A percentile compares a stretch with the other conserved stretches of the same genome.
phyloP scores from a whole-genome alignment of 1,140 invertebrate genomes.

The Drosophila quadrilineata region DNA sequence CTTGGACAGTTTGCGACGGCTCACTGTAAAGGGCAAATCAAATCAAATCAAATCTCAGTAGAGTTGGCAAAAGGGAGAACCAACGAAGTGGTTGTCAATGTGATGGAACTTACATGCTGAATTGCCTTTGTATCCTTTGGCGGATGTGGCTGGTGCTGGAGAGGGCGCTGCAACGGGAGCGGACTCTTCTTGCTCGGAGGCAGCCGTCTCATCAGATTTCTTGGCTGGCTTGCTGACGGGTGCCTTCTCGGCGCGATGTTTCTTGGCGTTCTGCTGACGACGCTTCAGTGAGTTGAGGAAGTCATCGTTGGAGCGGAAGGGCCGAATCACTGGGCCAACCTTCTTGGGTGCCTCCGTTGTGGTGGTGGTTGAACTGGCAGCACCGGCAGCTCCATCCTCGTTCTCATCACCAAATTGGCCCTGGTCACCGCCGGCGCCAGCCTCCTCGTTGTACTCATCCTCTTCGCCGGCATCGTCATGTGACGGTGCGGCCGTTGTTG shows the following conservation, averaged over 20 bases:
- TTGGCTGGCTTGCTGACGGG: conserved; percentile 69
- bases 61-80: neutral
- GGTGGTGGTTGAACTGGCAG: conserved; percentile 84
- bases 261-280: conserved; percentile 82
- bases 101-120: conserved; percentile 60
- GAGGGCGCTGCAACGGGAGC: conserved; percentile 50
- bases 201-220: conserved; percentile 32
- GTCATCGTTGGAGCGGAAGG: conserved; percentile 88
- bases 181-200: conserved; percentile 57
- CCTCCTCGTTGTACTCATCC: conserved; percentile 80
- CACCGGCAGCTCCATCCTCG: conserved; percentile 69
- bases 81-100: neutral
- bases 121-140: conserved; percentile 69
- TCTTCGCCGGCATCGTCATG: conserved; percentile 51
- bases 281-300: conserved; percentile 87
- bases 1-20: conserved; percentile 68
- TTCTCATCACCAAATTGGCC: conserved; percentile 79
- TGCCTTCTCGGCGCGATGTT: conserved; percentile 80
- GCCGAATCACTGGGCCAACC: conserved; percentile 85
- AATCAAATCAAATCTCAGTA: too few relatives aligned
- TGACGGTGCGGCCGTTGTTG: conserved; percentile 64
- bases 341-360: conserved; percentile 86
- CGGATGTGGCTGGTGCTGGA: conserved; percentile 35
- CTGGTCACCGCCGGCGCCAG: conserved; percentile 79
- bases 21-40: too few relatives aligned